phyloP scores from a whole-genome alignment of 2,797 vertebrate species.

The Aselliscus stoliczkanus region DNA sequence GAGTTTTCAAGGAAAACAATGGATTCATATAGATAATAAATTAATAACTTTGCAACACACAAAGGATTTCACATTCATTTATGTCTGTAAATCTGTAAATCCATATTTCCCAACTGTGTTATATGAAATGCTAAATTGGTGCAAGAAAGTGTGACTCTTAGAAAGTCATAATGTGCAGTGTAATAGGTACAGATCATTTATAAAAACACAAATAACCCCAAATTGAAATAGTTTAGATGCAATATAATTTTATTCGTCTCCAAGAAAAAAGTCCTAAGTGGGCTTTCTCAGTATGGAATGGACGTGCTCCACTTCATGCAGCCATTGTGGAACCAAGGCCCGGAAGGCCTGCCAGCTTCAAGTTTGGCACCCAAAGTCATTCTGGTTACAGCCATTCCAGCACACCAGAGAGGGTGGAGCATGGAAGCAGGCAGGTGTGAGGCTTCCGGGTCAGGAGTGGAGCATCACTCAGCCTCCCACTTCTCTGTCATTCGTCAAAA shows the following conservation, averaged over 20 bases:
- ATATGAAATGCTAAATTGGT: neutral
- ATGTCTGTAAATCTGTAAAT: neutral
- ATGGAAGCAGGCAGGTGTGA: neutral
- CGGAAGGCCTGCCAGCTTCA: neutral
- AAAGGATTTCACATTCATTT: neutral
- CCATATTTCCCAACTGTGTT: neutral
- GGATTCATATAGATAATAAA: neutral
- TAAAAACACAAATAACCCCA: neutral
- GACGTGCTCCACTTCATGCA: rapidly evolving
- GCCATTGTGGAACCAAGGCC: neutral
- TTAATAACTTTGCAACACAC: neutral
- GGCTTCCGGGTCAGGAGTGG: neutral
- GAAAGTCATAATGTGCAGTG: neutral
- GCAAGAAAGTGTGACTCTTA: neutral
- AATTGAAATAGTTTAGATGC: neutral
- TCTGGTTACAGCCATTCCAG: neutral
- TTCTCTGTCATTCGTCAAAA: neutral
- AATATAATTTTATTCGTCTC: neutral
- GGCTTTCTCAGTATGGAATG: neutral
- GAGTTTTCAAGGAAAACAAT: neutral
- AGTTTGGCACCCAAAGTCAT: neutral
- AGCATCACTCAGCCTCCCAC: neutral
- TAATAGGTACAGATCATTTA: neutral
- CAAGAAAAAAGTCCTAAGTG: neutral
- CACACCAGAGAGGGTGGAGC: neutral